A percentile compares a stretch with the other conserved stretches of the same genome.
Conservation (phyloP, 2,797 vertebrate species). For the Hirundo rustica region DNA sequence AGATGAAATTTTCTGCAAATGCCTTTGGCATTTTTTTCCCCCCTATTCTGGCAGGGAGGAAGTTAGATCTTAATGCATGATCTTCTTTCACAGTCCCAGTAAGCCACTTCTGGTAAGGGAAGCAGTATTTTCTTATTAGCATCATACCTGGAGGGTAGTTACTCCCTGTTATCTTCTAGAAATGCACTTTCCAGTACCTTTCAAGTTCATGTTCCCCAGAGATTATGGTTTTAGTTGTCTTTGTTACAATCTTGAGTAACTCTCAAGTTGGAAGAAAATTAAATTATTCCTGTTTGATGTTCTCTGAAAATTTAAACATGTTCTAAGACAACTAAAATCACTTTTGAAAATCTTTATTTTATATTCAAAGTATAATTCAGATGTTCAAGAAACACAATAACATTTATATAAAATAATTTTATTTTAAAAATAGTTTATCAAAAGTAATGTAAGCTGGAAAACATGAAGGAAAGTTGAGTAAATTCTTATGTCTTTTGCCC, state of each 20-base stretch:
- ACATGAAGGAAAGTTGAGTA: neutral
- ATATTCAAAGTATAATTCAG: neutral
- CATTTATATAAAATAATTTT: neutral
- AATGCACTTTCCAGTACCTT: neutral
- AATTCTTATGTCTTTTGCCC: conserved; percentile 3
- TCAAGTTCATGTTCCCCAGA: neutral
- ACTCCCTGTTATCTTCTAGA: neutral
- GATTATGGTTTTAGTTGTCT: neutral
- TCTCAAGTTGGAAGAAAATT: neutral
- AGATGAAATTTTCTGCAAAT: neutral
- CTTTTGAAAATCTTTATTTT: neutral
- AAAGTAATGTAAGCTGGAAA: neutral
- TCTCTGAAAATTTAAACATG: neutral
- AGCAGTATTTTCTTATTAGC: neutral
- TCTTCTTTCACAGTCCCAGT: neutral
- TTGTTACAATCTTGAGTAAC: neutral
- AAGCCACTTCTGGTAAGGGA: neutral
- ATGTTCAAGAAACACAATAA: neutral
- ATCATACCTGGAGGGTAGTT: neutral
- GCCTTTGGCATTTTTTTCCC: neutral
- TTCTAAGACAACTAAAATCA: neutral
- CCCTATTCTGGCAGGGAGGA: neutral
- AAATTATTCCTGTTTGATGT: neutral
- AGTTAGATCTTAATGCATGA: neutral
- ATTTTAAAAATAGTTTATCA: neutral